phyloP scores from a whole-genome alignment of 2,113 vertebrate genomes.

The Okapia johnstoni region DNA sequence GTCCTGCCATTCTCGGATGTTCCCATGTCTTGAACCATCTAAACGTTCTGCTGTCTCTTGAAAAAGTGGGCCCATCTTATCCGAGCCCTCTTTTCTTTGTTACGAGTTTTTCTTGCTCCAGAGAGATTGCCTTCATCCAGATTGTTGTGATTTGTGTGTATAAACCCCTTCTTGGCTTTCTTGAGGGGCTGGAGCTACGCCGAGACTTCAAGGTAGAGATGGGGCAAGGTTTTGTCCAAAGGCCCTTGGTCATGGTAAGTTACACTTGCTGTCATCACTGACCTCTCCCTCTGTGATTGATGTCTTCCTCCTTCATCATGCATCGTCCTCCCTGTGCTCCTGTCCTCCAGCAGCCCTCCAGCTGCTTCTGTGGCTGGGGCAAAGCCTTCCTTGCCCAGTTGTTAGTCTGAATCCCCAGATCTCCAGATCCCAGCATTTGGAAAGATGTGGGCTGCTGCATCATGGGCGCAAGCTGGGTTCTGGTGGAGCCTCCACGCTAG shows the following conservation, averaged over 20 bases:
- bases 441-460: not conserved
- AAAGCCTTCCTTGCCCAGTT: not conserved
- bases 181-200: not conserved
- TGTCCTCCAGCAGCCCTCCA: not conserved
- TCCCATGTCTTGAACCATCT: not conserved
- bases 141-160: not conserved
- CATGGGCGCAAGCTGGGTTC: not conserved
- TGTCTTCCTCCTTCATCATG: not conserved
- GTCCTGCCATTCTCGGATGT: not conserved
- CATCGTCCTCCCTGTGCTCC: not conserved
- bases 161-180: not conserved
- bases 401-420: not conserved
- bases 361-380: not conserved
- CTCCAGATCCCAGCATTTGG: not conserved
- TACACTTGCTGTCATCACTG: not conserved
- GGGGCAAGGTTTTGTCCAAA: not conserved
- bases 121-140: not conserved
- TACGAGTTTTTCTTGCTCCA: not conserved
- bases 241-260: not conserved
- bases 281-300: not conserved
- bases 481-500: not conserved
- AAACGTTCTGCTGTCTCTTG: not conserved
- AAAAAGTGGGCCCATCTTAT: not conserved
- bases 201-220: not conserved
- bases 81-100: not conserved